These are phyloP conservation scores for Drosophila bocki DNA, from an alignment of 1,140 invertebrate genomes.

Conservation along the genomic window DNA sequence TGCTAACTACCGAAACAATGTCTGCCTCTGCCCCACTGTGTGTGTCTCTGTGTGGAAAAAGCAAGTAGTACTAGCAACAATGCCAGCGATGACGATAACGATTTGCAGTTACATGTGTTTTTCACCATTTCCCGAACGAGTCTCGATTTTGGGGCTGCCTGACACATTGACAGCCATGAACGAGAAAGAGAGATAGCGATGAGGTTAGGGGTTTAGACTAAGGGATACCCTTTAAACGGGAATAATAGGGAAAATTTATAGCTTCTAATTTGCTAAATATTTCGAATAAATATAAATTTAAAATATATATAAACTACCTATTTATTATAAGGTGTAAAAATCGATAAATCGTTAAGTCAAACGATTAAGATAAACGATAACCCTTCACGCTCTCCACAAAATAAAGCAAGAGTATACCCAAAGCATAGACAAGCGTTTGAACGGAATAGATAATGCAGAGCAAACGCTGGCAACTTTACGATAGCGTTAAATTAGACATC, in stretches of 20 bases:
- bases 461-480: slow-evolving; percentile 69
- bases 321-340: no score
- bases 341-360: neutral
- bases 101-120: slow-evolving; percentile 73
- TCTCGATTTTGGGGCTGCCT: slow-evolving; percentile 60
- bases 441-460: slow-evolving; percentile 24
- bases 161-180: slow-evolving; percentile 73
- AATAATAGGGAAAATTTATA: no score
- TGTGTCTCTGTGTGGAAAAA: slow-evolving; percentile 8
- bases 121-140: slow-evolving; percentile 59
- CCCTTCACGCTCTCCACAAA: neutral
- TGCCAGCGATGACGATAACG: slow-evolving; percentile 36
- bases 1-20: slow-evolving; percentile 55
- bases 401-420: neutral
- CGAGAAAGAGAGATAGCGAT: neutral
- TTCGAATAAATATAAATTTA: neutral
- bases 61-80: slow-evolving; percentile 20
- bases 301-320: neutral
- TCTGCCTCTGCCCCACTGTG: slow-evolving; percentile 1
- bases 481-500: slow-evolving; percentile 84
- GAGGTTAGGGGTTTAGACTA: neutral
- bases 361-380: neutral
- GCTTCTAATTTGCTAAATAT: neutral
- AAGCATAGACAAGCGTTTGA: neutral
- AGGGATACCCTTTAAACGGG: neutral